A percentile compares a stretch with the other conserved stretches of the same genome.
These are phyloP conservation scores for Stichopus horrens DNA, from an alignment of 53 echinoderm and acorn worm genomes.

Conservation along the genomic window DNA sequence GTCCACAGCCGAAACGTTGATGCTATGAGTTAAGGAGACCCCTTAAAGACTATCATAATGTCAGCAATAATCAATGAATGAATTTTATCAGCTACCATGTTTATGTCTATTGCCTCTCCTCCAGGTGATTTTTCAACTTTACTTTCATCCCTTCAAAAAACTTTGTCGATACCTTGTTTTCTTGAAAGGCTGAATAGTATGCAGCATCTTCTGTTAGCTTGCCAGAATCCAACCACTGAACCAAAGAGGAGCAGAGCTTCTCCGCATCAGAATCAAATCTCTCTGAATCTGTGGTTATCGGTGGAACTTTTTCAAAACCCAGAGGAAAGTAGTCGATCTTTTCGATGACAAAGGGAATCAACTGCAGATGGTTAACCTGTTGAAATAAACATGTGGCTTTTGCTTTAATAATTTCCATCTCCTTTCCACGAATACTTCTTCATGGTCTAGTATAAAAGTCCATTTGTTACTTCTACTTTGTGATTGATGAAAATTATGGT, in stretches of 20 bases:
- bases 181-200: not conserved
- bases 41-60: too few species aligned
- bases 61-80: too few species aligned
- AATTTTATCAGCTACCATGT: too few species aligned
- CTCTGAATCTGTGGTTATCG: not conserved
- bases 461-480: too few species aligned
- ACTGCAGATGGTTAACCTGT: constrained; percentile 15
- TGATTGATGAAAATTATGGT: too few species aligned
- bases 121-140: too few species aligned
- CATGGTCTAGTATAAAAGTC: too few species aligned
- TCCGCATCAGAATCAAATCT: not conserved
- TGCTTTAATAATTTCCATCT: not conserved
- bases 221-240: not conserved
- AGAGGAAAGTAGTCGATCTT: constrained; percentile 13
- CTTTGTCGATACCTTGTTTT: not conserved
- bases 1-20: too few species aligned
- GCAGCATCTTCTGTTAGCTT: not conserved
- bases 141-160: too few species aligned
- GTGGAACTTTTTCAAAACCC: constrained; percentile 9
- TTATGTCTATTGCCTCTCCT: too few species aligned
- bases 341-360: constrained; percentile 22
- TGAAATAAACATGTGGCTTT: not conserved
- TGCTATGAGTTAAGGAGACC: too few species aligned
- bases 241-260: constrained; percentile 13
- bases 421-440: too few species aligned